phyloP scores from a whole-genome alignment of 1,140 invertebrate species.

The Euura saliciscinereae region DNA sequence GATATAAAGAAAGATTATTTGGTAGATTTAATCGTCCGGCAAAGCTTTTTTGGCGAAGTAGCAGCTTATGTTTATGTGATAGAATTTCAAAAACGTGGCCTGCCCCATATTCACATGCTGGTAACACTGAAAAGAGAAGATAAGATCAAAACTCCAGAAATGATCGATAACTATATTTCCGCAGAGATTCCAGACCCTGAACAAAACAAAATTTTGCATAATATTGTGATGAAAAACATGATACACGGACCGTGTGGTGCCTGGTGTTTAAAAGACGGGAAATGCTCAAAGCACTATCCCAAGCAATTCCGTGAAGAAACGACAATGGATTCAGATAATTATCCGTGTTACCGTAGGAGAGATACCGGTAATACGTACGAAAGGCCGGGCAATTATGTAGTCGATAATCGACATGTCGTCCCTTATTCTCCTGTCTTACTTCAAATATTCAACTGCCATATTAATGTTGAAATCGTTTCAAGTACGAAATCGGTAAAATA shows the following conservation, averaged over 20 bases:
- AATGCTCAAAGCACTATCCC: conserved; percentile 38
- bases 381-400: background rate
- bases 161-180: conserved; percentile 45
- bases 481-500: conserved; percentile 22
- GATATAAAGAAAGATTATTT: conserved; percentile 26
- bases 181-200: conserved; percentile 55
- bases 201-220: conserved; percentile 29
- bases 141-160: conserved; percentile 43
- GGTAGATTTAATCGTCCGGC: conserved; percentile 18
- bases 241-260: conserved; percentile 46
- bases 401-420: conserved; percentile 21
- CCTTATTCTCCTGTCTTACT: conserved; percentile 20
- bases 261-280: conserved; percentile 28
- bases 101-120: conserved; percentile 56
- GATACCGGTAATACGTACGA: conserved; percentile 25
- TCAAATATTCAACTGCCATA: conserved; percentile 17
- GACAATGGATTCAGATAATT: conserved; percentile 47
- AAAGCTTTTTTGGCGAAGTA: conserved; percentile 39
- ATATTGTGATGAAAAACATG: conserved; percentile 38
- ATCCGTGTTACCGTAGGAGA: conserved; percentile 52
- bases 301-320: conserved; percentile 29
- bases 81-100: conserved; percentile 61
- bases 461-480: conserved; percentile 23
- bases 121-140: conserved; percentile 34
- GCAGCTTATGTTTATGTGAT: conserved; percentile 49